Evolutionary conservation across 2,888 invertebrate species (phyloP).

Genomic region (Lysandra coridon): DNA sequence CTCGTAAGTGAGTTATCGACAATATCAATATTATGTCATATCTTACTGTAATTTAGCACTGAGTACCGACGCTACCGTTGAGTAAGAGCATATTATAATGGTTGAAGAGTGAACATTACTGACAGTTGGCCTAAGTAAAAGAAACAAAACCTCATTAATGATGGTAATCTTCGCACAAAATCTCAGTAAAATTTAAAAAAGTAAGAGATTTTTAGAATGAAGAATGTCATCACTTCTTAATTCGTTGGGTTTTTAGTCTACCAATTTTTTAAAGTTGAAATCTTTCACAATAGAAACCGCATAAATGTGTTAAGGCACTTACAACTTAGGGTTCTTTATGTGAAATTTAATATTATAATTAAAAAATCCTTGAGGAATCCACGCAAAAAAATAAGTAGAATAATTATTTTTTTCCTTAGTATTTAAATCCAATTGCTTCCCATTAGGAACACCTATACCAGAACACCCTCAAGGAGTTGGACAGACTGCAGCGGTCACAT

Average conservation of each 20-base stretch:
- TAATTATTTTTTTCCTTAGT: not conserved
- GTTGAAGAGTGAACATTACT: not conserved
- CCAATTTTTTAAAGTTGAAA: no score
- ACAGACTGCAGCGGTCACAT: constrained; percentile 86
- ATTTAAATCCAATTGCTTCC: constrained; percentile 7
- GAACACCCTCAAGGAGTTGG: constrained; percentile 83
- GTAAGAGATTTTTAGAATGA: not conserved
- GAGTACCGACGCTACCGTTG: not conserved
- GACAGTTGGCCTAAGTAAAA: not conserved
- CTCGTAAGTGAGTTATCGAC: constrained; percentile 3
- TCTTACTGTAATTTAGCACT: constrained; percentile 21
- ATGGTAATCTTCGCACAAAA: not conserved
- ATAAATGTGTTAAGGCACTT: no score
- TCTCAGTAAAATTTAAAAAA: not conserved
- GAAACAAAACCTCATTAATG: not conserved
- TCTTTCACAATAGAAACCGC: no score
- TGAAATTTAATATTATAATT: no score
- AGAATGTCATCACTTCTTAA: not conserved
- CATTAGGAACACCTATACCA: constrained; percentile 76
- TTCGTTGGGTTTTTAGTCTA: not conserved
- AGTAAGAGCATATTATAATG: not conserved
- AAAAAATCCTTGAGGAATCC: no score
- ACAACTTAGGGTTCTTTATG: no score
- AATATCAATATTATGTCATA: constrained; percentile 19
- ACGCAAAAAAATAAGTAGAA: no score